Conservation (phyloP, 2,113 vertebrate genomes). For the Mastomys coucha region DNA sequence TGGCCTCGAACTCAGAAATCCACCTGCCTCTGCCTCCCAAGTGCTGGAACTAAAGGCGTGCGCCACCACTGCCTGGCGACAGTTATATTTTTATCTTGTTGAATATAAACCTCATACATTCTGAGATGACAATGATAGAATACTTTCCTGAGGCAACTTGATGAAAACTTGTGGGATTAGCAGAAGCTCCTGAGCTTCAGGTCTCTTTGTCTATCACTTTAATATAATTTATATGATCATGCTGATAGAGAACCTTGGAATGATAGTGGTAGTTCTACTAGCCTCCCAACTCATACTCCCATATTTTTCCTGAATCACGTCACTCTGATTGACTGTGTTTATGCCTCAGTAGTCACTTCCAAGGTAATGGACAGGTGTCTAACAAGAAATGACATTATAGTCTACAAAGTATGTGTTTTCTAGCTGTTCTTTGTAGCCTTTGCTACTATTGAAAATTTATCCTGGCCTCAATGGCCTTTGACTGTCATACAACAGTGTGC, state of each 20-base stretch:
- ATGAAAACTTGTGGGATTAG: conserved; percentile 55
- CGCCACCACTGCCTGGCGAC: no score
- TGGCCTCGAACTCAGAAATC: no score
- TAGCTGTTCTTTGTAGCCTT: conserved; percentile 66
- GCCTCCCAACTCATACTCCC: conserved; percentile 56
- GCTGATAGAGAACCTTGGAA: conserved; percentile 46
- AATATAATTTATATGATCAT: conserved; percentile 30
- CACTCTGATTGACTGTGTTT: conserved; percentile 57
- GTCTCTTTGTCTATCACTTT: conserved; percentile 26
- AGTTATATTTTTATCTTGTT: neutral
- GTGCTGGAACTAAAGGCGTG: no score
- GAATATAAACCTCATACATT: no score
- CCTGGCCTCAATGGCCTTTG: neutral
- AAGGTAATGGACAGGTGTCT: conserved; percentile 46
- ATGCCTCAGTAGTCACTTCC: conserved; percentile 49
- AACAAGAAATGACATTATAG: conserved; percentile 22
- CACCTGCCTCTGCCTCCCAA: no score
- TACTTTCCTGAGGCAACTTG: conserved; percentile 45
- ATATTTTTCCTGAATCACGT: conserved; percentile 71
- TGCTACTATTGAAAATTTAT: conserved; percentile 46
- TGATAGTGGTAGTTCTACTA: conserved; percentile 45
- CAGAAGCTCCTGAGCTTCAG: conserved; percentile 24
- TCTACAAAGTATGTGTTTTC: conserved; percentile 37
- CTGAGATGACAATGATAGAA: neutral
- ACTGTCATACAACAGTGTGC: neutral